phyloP scores from a whole-genome alignment of 2,797 vertebrate species.

The Mergus octosetaceus region DNA sequence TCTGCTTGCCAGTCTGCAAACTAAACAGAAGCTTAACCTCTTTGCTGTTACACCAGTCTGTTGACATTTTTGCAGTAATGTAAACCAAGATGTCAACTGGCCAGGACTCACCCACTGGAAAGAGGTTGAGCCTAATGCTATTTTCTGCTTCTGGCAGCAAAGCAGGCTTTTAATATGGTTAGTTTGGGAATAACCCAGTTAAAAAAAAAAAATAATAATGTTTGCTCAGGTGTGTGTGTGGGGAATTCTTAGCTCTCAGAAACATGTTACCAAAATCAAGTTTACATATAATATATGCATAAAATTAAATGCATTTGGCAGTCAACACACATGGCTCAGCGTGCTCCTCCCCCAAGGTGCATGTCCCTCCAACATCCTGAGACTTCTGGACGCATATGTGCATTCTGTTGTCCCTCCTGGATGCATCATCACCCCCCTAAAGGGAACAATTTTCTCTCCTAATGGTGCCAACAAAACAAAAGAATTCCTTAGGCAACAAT shows the following conservation, averaged over 20 bases:
- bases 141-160: neutral
- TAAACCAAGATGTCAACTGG: neutral
- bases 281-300: neutral
- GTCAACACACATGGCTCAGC: neutral
- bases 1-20: constrained; percentile 44
- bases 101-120: neutral
- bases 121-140: neutral
- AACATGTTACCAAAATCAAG: neutral
- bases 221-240: neutral
- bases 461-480: neutral
- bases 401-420: neutral
- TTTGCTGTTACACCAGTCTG: constrained; percentile 21
- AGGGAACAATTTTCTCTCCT: neutral
- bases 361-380: neutral
- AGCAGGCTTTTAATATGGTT: neutral
- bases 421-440: neutral
- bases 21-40: constrained; percentile 57
- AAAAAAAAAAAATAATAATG: neutral
- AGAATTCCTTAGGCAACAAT: neutral
- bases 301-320: neutral
- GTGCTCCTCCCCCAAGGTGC: neutral
- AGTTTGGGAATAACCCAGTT: neutral
- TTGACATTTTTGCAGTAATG: constrained; percentile 7
- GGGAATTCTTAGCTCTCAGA: neutral
- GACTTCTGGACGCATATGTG: neutral